These are phyloP conservation scores for Apis laboriosa DNA, from an alignment of 1,140 invertebrate genomes.

Conservation along the genomic window DNA sequence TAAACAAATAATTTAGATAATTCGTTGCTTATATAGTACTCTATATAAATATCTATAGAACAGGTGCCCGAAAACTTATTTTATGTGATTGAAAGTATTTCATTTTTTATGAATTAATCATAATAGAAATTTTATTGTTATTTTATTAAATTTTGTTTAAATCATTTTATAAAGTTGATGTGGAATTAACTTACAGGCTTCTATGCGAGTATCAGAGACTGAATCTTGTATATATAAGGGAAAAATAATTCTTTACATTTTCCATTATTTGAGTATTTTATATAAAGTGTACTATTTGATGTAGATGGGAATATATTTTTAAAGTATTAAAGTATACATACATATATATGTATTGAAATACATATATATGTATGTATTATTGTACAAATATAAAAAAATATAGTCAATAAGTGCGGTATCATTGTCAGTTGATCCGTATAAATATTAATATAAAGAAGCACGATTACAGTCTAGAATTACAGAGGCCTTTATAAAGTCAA, in stretches of 20 bases:
- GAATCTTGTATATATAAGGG: constrained; percentile 54
- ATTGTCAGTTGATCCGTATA: constrained; percentile 23
- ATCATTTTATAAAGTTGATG: constrained; percentile 46
- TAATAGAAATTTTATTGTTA: constrained; percentile 6
- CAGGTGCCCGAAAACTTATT: constrained; percentile 38
- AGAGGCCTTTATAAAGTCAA: constrained; percentile 53
- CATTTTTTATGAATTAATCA: background rate
- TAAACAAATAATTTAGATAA: constrained; percentile 51
- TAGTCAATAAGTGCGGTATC: constrained; percentile 50
- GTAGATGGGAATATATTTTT: constrained; percentile 64
- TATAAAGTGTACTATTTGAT: constrained; percentile 45
- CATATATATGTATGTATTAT: constrained; percentile 39
- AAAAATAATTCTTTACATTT: constrained; percentile 55
- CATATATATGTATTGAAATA: constrained; percentile 20
- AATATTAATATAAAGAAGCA: constrained; percentile 43
- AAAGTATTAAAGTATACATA: constrained; percentile 57
- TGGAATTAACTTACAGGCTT: constrained; percentile 40
- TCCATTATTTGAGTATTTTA: constrained; percentile 65
- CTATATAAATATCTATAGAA: constrained; percentile 36
- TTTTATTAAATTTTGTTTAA: constrained; percentile 37
- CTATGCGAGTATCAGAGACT: constrained; percentile 58
- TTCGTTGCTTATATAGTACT: constrained; percentile 35
- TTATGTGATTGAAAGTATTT: constrained; percentile 42
- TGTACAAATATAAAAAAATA: constrained; percentile 56
- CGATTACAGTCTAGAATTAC: constrained; percentile 55